These are phyloP conservation scores for Pachypsylla venusta DNA, from an alignment of 1,140 invertebrate species.

Conservation along the genomic window DNA sequence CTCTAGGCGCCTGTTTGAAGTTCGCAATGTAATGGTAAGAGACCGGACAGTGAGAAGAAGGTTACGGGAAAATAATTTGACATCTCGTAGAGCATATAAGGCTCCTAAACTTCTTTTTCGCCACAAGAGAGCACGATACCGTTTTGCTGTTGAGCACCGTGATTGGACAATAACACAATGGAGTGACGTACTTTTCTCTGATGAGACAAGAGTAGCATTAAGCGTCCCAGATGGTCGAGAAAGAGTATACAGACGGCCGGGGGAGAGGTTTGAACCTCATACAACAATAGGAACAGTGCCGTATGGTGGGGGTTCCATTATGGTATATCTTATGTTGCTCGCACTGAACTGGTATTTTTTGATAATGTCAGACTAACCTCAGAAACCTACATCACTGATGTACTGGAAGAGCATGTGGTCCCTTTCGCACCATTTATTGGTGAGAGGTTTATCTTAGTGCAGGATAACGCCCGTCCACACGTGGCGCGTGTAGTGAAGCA, in stretches of 20 bases:
- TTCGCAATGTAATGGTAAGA: too few relatives aligned
- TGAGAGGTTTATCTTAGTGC: conserved; percentile 7
- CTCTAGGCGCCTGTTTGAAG: too few relatives aligned
- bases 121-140: too few relatives aligned
- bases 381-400: not conserved
- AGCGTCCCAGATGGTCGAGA: not conserved
- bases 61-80: too few relatives aligned
- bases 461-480: conserved; percentile 25
- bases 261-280: conserved; percentile 6
- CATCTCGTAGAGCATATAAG: too few relatives aligned
- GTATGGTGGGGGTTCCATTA: conserved; percentile 1
- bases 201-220: conserved; percentile 11
- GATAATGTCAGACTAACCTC: not conserved
- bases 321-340: not conserved
- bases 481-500: conserved; percentile 14
- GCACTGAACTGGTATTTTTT: conserved; percentile 10
- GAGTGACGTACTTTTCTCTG: not conserved
- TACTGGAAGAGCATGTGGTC: conserved; percentile 10
- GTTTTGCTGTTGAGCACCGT: too few relatives aligned
- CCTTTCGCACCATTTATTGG: conserved; percentile 2
- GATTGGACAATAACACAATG: too few relatives aligned
- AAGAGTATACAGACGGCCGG: not conserved
- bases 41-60: too few relatives aligned
- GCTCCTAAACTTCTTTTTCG: too few relatives aligned
- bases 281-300: not conserved